A percentile compares a stretch with the other conserved stretches of the same genome.
These are phyloP conservation scores for Adelognathus sp. DNA, from an alignment of 2,888 invertebrate species.

Conservation along the genomic window DNA sequence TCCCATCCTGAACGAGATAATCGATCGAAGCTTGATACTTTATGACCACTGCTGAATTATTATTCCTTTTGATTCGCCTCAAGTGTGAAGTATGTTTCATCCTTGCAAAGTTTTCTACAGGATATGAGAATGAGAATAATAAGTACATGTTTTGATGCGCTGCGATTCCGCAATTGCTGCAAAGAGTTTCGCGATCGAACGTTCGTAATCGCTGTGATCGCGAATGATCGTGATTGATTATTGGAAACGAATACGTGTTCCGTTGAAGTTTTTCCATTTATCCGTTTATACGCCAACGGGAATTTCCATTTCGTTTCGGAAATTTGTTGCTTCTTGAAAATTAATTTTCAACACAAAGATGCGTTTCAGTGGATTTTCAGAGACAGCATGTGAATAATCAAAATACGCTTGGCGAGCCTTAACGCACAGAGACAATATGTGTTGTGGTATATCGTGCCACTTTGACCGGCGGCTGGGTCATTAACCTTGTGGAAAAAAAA, in stretches of 20 bases:
- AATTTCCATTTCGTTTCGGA: conserved; percentile 50
- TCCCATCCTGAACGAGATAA: conserved; percentile 64
- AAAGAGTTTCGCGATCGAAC: conserved; percentile 40
- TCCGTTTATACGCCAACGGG: conserved; percentile 52
- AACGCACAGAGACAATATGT: not conserved
- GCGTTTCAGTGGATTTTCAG: not conserved
- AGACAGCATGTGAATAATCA: no score
- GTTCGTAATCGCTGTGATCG: conserved; percentile 56
- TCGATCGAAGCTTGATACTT: conserved; percentile 56
- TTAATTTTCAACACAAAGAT: not conserved
- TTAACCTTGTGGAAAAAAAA: conserved; percentile 13
- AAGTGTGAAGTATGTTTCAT: conserved; percentile 27
- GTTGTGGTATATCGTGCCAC: not conserved
- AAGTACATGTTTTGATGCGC: conserved; percentile 50
- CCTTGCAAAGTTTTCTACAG: conserved; percentile 4
- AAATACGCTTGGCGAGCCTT: not conserved
- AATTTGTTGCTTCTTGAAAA: conserved; percentile 2
- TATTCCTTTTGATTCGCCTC: conserved; percentile 37
- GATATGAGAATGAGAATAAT: conserved; percentile 51
- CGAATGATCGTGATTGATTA: conserved; percentile 59
- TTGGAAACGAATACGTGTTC: conserved; percentile 52
- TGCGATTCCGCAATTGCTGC: conserved; percentile 1
- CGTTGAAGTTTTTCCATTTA: conserved; percentile 18
- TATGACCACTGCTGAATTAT: conserved; percentile 26
- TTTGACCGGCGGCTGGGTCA: conserved; percentile 29